Conservation (phyloP, 1,140 invertebrate genomes). For the Saccostrea cuccullata region DNA sequence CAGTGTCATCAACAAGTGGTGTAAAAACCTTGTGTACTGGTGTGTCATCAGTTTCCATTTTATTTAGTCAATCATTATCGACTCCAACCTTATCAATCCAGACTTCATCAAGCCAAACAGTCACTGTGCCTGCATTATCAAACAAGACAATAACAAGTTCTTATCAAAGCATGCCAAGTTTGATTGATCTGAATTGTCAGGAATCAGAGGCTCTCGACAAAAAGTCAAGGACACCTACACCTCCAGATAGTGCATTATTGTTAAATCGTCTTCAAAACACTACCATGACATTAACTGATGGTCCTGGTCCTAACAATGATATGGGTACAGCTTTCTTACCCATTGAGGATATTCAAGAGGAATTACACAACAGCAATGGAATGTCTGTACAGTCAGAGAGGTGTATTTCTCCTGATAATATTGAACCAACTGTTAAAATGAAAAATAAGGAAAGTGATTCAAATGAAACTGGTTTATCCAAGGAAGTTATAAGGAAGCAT, state of each 20-base stretch:
- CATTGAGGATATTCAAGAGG: background rate
- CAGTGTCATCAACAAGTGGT: background rate
- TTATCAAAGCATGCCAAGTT: background rate
- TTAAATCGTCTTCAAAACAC: background rate
- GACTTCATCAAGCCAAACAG: background rate
- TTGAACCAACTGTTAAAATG: slow-evolving; percentile 22
- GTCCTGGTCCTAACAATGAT: background rate
- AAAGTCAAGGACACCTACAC: background rate
- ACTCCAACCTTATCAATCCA: background rate
- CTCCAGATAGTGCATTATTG: background rate
- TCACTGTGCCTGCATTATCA: background rate
- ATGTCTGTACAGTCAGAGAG: background rate
- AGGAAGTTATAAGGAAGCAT: background rate
- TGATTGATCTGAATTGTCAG: background rate
- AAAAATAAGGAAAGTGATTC: background rate
- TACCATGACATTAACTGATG: background rate
- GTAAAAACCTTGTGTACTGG: background rate
- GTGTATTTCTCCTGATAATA: background rate
- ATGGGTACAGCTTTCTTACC: background rate
- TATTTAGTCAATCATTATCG: background rate
- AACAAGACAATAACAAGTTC: background rate
- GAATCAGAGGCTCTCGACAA: background rate
- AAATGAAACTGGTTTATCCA: background rate
- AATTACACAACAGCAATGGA: background rate
- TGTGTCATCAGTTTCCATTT: background rate